These are phyloP conservation scores for Urophycis tenuis DNA, from an alignment of 2,797 vertebrate species.

Conservation along the genomic window DNA sequence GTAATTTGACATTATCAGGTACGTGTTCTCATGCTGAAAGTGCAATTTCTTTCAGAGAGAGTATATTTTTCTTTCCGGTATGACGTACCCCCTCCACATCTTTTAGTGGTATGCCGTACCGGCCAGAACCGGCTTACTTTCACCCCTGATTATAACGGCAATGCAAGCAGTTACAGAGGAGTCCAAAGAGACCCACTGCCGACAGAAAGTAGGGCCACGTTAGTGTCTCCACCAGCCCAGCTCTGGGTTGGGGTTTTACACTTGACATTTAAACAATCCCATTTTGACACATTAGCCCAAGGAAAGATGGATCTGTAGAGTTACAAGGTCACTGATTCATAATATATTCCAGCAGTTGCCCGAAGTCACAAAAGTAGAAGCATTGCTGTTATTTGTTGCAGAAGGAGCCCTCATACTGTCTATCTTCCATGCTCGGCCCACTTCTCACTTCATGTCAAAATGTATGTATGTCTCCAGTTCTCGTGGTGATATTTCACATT, in stretches of 20 bases:
- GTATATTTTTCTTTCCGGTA: no score
- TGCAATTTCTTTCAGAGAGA: no score
- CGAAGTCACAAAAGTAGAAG: constrained; percentile 12
- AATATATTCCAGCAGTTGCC: constrained; percentile 5
- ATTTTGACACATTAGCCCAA: background rate
- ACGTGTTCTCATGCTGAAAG: no score
- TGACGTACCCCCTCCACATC: no score
- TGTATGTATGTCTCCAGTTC: background rate
- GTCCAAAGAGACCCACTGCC: background rate
- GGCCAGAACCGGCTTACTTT: no score
- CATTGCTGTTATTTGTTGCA: background rate
- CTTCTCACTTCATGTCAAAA: background rate
- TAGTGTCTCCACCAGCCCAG: background rate
- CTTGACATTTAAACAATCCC: background rate
- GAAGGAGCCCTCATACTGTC: background rate
- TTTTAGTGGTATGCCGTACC: no score
- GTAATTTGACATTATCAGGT: no score
- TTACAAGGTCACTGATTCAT: constrained; percentile 7
- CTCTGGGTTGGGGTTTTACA: constrained; percentile 12
- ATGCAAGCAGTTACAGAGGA: background rate
- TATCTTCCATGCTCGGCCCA: background rate
- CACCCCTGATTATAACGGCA: no score
- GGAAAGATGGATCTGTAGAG: constrained; percentile 13
- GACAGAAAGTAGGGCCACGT: background rate
- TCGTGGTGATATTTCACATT: background rate